Percentiles rank a stretch among this genome's conserved stretches.
These are phyloP conservation scores for Pipra filicauda DNA, from an alignment of 2,113 vertebrate genomes.

Conservation along the genomic window DNA sequence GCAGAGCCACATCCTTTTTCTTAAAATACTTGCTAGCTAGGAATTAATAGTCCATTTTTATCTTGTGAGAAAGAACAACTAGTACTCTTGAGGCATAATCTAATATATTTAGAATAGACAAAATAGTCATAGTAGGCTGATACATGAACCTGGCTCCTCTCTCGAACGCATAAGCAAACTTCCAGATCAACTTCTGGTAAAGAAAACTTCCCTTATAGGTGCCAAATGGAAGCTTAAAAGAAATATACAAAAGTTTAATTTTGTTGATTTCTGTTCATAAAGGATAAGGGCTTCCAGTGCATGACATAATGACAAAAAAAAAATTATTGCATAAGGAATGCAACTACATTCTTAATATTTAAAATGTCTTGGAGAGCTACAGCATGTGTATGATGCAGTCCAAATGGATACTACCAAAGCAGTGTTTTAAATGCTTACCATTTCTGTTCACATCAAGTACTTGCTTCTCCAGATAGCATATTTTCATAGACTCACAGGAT, in stretches of 20 bases:
- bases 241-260: neutral
- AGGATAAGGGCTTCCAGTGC: neutral
- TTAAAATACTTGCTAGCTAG: neutral
- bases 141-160: neutral
- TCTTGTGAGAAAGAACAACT: neutral
- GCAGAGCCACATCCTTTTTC: neutral
- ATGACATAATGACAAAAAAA: conserved; percentile 4
- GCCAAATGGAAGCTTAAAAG: neutral
- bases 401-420: neutral
- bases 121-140: neutral
- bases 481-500: neutral
- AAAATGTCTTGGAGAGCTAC: neutral
- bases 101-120: neutral
- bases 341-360: conserved; percentile 6
- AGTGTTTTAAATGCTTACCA: neutral
- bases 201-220: neutral
- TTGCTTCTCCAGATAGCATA: neutral
- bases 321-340: conserved; percentile 5
- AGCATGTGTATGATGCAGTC: neutral
- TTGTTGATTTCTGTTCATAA: neutral
- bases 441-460: neutral
- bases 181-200: neutral
- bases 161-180: neutral
- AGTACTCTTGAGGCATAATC: neutral
- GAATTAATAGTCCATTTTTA: neutral